Percentiles rank a stretch among this genome's conserved stretches.
These are phyloP conservation scores for Pissodes strobi DNA, from an alignment of 1,140 invertebrate species.

Conservation along the genomic window DNA sequence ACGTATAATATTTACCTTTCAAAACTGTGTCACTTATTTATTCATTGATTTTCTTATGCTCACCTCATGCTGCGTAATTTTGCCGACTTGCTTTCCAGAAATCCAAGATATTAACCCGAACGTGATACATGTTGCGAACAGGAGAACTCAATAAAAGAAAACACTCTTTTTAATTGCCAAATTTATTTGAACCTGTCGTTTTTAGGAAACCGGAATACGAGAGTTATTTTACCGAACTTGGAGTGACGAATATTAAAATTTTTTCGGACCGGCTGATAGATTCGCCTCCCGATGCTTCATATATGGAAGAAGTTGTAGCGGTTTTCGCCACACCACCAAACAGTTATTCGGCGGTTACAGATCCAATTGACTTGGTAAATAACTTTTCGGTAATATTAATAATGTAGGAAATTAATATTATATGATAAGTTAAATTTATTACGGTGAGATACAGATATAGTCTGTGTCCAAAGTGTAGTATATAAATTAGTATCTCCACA, in stretches of 20 bases:
- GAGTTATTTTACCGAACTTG: slow-evolving; percentile 59
- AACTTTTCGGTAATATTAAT: background rate
- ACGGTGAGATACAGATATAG: background rate
- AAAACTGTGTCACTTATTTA: too few species aligned
- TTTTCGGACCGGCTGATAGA: slow-evolving; percentile 65
- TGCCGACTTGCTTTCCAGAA: too few species aligned
- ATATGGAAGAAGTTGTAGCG: slow-evolving; percentile 71
- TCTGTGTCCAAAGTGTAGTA: too few species aligned
- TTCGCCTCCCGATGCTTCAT: slow-evolving; percentile 60
- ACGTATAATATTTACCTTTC: too few species aligned
- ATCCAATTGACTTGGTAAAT: slow-evolving; percentile 74
- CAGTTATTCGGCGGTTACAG: slow-evolving; percentile 73
- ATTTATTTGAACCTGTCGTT: too few species aligned
- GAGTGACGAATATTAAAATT: slow-evolving; percentile 62
- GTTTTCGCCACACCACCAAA: slow-evolving; percentile 75
- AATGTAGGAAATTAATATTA: background rate
- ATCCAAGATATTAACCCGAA: too few species aligned
- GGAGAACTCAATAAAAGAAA: too few species aligned
- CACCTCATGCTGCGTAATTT: too few species aligned
- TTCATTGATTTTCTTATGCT: too few species aligned
- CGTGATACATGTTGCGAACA: too few species aligned
- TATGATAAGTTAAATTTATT: background rate
- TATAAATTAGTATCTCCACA: too few species aligned
- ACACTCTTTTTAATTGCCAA: too few species aligned
- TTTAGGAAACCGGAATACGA: slow-evolving; percentile 60